Percentiles rank a stretch among this genome's conserved stretches.
Evolutionary conservation across 2,888 invertebrate genomes (phyloP).

Genomic region (Morpho deidamia): DNA sequence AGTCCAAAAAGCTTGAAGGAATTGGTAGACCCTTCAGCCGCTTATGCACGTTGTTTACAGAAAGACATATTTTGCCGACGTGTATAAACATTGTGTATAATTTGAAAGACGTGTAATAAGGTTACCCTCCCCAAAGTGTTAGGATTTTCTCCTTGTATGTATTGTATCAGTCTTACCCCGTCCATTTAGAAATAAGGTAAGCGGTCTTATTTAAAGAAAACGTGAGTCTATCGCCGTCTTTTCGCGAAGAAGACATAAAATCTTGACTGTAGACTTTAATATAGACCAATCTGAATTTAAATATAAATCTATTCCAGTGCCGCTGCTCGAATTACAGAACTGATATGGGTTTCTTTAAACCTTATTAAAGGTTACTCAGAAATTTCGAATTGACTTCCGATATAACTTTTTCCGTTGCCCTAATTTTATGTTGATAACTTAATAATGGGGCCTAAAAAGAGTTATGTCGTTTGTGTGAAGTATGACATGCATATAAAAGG

Average conservation of each 20-base stretch:
- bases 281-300: constrained; percentile 23
- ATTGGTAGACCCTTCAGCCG: too few relatives aligned
- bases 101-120: too few relatives aligned
- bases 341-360: constrained; percentile 9
- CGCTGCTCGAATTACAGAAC: constrained; percentile 5
- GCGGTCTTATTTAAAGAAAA: not conserved
- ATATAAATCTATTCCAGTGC: constrained; percentile 15
- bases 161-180: too few relatives aligned
- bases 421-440: not conserved
- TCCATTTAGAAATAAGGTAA: not conserved
- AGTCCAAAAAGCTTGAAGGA: too few relatives aligned
- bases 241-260: constrained; percentile 3
- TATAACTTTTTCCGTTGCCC: not conserved
- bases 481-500: too few relatives aligned
- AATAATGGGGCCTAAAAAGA: too few relatives aligned
- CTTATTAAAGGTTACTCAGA: constrained; percentile 7
- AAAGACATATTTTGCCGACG: too few relatives aligned
- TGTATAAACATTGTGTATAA: too few relatives aligned
- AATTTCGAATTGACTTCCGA: not conserved
- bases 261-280: constrained; percentile 7
- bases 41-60: too few relatives aligned
- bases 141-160: too few relatives aligned
- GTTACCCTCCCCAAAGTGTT: too few relatives aligned
- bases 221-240: not conserved
- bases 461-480: too few relatives aligned